Evolutionary conservation across 2,797 vertebrate genomes (phyloP), one percentile per base, ranked within the genome.

Genomic region (Delichon dasypus): DNA sequence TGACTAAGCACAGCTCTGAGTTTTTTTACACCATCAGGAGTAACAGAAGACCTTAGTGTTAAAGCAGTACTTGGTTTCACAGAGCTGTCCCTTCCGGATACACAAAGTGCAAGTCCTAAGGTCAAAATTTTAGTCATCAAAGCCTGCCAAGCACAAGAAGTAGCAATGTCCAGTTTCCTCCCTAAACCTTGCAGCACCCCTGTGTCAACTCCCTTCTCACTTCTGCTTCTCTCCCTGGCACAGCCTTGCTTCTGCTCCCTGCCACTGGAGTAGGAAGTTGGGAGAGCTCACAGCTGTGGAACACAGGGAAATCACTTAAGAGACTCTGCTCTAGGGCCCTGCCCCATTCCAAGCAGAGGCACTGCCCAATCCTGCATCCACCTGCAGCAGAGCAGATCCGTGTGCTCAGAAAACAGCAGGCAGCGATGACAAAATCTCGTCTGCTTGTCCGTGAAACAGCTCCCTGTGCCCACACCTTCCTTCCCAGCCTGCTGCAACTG

Each of bases 151-250:
- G 51, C 44, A 68, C 1, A 2, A 85, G 81, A 74, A 92, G 65
- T 10, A 87, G 38, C 81, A 70, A 68, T 5, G 57, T 9, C 17
- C 38, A 17, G 45, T 45, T 89, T 89, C 87, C 42, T 93, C 81
- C 71, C 83, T 34, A 61, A 89, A 67, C 30, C 50, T 27, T 54
- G 78, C 44, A 34, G 80, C 42, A 76, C 12, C 34, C 16, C 38
- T 51, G 4, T 20, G 42, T 54, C 55, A 70, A 36, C 38, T 94
- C 76, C 60, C 40, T 74, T 32, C n/a, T 67, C 76, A 80, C 83
- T 95, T 93, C 73, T 86, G 73, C 61, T 94, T 92, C 88, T 70
- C 78, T 55, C 81, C 65, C 57, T 91, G 82, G 81, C 81, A 89
- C 23, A 12, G 26, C 10, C 81, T 78, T 76, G 67, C n/a, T 91